phyloP scores from a whole-genome alignment of 2,797 vertebrate species.

The Kryptopterus vitreolus region DNA sequence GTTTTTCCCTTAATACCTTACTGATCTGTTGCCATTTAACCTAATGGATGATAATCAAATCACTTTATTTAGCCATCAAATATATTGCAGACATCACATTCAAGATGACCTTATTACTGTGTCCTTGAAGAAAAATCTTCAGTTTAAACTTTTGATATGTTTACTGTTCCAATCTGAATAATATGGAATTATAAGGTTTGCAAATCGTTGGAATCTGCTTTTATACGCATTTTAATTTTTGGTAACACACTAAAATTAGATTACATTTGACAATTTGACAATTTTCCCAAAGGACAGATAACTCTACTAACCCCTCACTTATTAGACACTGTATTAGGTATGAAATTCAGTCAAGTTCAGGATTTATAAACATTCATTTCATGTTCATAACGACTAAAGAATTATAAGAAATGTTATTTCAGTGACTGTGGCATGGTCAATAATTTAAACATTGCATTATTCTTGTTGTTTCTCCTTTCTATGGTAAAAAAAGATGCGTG shows the following conservation, averaged over 20 bases:
- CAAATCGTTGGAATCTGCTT: too few species aligned
- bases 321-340: not conserved
- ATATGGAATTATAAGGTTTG: too few species aligned
- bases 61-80: too few species aligned
- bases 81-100: too few species aligned
- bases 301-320: not conserved
- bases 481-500: not conserved
- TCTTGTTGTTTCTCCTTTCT: not conserved
- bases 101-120: too few species aligned
- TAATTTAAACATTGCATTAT: not conserved
- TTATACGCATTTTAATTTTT: too few species aligned
- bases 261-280: not conserved
- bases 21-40: too few species aligned
- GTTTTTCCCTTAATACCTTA: too few species aligned
- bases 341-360: not conserved
- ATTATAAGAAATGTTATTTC: not conserved
- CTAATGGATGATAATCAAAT: too few species aligned
- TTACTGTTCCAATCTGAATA: too few species aligned
- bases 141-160: too few species aligned
- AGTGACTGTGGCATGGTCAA: not conserved
- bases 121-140: too few species aligned
- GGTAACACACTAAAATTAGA: not conserved
- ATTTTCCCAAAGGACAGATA: not conserved
- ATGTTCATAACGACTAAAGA: not conserved
- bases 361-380: not conserved